Percentiles rank a stretch among this genome's conserved stretches.
These are phyloP conservation scores for Apolygus lucorum DNA, from an alignment of 1,140 invertebrate genomes.

Conservation along the genomic window DNA sequence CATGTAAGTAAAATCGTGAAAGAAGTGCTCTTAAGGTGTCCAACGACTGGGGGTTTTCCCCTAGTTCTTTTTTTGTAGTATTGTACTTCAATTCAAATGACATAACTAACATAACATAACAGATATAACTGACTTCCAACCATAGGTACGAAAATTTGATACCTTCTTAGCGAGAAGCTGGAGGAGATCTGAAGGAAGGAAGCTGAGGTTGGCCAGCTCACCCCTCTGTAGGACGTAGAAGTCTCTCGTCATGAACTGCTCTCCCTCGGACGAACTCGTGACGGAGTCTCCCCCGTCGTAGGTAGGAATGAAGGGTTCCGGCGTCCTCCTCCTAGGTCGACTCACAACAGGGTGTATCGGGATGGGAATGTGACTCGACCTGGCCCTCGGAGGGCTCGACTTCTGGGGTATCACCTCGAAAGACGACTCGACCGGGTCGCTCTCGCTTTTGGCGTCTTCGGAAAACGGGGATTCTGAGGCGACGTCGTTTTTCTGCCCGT, in stretches of 20 bases:
- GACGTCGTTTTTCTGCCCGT: conserved; percentile 21
- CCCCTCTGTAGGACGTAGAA: conserved; percentile 2
- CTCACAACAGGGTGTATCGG: conserved; percentile 32
- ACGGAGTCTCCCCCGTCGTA: conserved; percentile 34
- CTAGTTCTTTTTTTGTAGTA: no score
- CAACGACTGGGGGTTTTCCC: no score
- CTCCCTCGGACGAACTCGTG: conserved; percentile 34
- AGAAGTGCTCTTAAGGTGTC: no score
- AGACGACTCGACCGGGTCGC: conserved; percentile 6
- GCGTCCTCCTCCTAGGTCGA: conserved; percentile 25
- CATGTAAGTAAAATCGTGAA: no score
- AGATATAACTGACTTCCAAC: no score
- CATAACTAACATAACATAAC: no score
- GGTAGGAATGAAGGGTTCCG: conserved; percentile 27
- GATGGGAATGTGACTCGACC: conserved; percentile 33
- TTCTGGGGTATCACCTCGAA: conserved; percentile 7
- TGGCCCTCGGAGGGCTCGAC: not conserved
- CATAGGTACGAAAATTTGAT: no score
- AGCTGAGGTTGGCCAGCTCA: conserved; percentile 19
- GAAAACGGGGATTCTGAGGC: not conserved
- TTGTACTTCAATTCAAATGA: no score
- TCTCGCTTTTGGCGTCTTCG: not conserved
- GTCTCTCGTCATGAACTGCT: conserved; percentile 24
- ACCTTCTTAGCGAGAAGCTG: conserved; percentile 26
- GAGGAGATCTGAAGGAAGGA: conserved; percentile 21